These are phyloP conservation scores for Lordiphosa mommai DNA, from an alignment of 1,140 invertebrate genomes.

Conservation along the genomic window DNA sequence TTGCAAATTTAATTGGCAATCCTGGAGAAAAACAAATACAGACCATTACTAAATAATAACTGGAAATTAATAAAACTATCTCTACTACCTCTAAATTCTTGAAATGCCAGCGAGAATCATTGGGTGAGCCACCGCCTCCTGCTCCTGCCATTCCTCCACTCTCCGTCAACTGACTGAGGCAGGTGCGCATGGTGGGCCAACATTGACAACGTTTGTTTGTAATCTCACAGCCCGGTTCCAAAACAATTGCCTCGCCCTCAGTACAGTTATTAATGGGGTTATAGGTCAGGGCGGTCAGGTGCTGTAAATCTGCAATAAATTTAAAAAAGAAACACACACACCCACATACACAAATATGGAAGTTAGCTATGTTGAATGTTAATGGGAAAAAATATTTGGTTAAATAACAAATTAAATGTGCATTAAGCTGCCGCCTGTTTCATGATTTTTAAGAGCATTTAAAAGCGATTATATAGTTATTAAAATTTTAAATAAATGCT, in stretches of 20 bases:
- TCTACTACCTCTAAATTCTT: constrained; percentile 67
- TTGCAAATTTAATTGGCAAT: constrained; percentile 78
- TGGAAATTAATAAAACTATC: background rate
- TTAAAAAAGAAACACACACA: background rate
- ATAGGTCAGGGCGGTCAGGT: constrained; percentile 59
- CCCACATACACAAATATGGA: background rate
- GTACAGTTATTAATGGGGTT: constrained; percentile 65
- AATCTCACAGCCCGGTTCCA: constrained; percentile 76
- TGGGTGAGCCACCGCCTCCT: constrained; percentile 24
- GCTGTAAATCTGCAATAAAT: constrained; percentile 58
- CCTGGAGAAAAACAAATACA: constrained; percentile 31
- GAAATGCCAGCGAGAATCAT: constrained; percentile 70
- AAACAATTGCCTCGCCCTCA: constrained; percentile 59
- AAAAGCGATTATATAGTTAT: constrained; percentile 18
- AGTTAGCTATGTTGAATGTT: constrained; percentile 14
- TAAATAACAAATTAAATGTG: constrained; percentile 38
- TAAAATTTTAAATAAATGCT: constrained; percentile 21
- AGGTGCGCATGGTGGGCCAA: constrained; percentile 71
- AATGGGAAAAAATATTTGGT: background rate
- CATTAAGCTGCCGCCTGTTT: constrained; percentile 25
- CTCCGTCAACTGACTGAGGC: constrained; percentile 53
- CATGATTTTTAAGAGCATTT: constrained; percentile 16
- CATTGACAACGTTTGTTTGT: constrained; percentile 78
- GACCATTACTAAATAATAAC: background rate
- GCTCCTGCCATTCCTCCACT: constrained; percentile 26